Evolutionary conservation across 2,113 vertebrate genomes (phyloP).

Genomic region (Prolemur simus): DNA sequence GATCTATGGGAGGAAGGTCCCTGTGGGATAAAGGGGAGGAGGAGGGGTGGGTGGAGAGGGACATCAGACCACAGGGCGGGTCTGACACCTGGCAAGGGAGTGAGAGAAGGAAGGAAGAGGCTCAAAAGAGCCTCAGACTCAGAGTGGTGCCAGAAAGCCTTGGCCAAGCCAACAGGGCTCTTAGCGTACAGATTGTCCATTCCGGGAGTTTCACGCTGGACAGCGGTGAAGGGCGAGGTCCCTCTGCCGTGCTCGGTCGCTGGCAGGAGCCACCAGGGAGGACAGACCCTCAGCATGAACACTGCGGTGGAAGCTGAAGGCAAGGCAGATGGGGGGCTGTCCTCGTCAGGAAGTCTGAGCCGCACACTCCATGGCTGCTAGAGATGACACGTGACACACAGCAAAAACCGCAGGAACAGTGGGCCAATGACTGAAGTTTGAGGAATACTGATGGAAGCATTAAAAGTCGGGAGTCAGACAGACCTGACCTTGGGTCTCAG

Average conservation of each 20-base stretch:
- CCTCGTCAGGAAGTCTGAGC: not conserved
- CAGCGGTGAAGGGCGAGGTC: not conserved
- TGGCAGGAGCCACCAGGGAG: not conserved
- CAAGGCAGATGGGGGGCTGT: rapidly evolving
- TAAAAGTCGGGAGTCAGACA: not conserved
- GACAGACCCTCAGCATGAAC: rapidly evolving
- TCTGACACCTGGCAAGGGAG: not conserved
- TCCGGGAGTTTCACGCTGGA: rapidly evolving
- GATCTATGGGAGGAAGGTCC: not conserved
- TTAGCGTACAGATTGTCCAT: too few relatives aligned
- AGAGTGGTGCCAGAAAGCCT: not conserved
- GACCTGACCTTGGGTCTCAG: not conserved
- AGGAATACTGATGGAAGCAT: not conserved
- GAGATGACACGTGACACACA: rapidly evolving
- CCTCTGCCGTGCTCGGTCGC: rapidly evolving
- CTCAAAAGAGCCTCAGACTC: not conserved
- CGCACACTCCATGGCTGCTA: rapidly evolving
- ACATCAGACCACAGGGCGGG: too few relatives aligned
- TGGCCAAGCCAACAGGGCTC: not conserved
- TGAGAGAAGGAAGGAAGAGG: not conserved
- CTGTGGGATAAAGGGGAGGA: not conserved
- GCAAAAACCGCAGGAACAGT: rapidly evolving
- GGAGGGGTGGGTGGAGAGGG: too few relatives aligned
- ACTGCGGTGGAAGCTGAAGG: rapidly evolving
- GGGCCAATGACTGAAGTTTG: rapidly evolving